A percentile compares a stretch with the other conserved stretches of the same genome.
phyloP scores from a whole-genome alignment of 2,888 invertebrate genomes.

The Agrotis ipsilon region DNA sequence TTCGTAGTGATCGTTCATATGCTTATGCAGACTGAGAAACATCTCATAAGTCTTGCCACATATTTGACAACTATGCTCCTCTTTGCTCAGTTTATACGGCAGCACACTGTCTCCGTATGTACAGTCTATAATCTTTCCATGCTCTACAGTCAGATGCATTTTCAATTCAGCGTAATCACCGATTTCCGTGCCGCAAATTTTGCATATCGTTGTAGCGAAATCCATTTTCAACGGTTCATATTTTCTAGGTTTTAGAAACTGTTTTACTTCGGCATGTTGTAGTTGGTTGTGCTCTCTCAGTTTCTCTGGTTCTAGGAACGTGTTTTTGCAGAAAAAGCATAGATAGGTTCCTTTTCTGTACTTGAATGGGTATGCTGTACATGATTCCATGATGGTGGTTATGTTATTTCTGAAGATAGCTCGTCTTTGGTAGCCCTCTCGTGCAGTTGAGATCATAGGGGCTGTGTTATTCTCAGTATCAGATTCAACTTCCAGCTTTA shows the following conservation, averaged over 20 bases:
- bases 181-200: slow-evolving; percentile 77
- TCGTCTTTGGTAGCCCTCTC: slow-evolving; percentile 77
- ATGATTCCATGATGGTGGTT: slow-evolving; percentile 79
- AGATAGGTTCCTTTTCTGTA: slow-evolving; percentile 86
- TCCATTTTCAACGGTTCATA: slow-evolving; percentile 88
- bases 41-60: slow-evolving; percentile 86
- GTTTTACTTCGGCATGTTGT: slow-evolving; percentile 76
- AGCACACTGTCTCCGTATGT: slow-evolving; percentile 83
- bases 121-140: slow-evolving; percentile 79
- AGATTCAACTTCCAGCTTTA: slow-evolving; percentile 78
- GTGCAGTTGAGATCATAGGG: slow-evolving; percentile 46
- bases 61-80: slow-evolving; percentile 83
- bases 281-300: slow-evolving; percentile 81
- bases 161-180: slow-evolving; percentile 80
- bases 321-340: slow-evolving; percentile 85
- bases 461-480: slow-evolving; percentile 68
- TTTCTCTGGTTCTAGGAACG: slow-evolving; percentile 85
- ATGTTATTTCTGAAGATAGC: slow-evolving; percentile 85
- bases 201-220: slow-evolving; percentile 79
- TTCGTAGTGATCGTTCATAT: slow-evolving; percentile 88
- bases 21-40: slow-evolving; percentile 86
- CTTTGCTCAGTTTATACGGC: slow-evolving; percentile 85
- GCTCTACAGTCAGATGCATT: slow-evolving; percentile 76
- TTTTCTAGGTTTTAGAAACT: slow-evolving; percentile 80
- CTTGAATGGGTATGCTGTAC: slow-evolving; percentile 87